Evolutionary conservation across 2,888 invertebrate genomes (phyloP).

Genomic region (Lasioglossum pauxillum): DNA sequence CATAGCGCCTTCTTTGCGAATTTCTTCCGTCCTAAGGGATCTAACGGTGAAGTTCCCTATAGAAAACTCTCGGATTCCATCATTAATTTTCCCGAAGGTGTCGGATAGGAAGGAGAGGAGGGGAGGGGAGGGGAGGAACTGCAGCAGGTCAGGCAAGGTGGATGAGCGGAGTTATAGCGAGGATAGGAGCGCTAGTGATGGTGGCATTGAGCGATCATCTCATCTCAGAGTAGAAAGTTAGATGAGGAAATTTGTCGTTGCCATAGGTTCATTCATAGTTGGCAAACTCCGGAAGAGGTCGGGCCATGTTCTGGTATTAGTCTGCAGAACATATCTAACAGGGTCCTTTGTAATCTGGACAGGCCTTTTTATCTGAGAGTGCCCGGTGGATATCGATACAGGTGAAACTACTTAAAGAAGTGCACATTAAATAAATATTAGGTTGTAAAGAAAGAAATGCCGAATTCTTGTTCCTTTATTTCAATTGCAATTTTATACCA

Average conservation of each 20-base stretch:
- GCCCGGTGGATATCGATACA: neutral
- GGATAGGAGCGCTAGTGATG: constrained; percentile 67
- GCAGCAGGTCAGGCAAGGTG: constrained; percentile 41
- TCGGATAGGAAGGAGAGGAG: constrained; percentile 25
- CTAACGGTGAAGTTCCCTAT: constrained; percentile 70
- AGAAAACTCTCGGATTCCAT: constrained; percentile 77
- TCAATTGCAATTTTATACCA: too few species aligned
- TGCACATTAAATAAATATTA: neutral
- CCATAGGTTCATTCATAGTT: constrained; percentile 83
- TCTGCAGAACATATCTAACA: neutral
- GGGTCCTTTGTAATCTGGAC: constrained; percentile 17
- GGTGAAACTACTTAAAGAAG: neutral
- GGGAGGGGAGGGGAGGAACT: neutral
- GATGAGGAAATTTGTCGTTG: constrained; percentile 84
- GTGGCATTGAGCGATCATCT: constrained; percentile 84
- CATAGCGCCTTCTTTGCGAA: constrained; percentile 58
- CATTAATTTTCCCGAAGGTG: constrained; percentile 77
- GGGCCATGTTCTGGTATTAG: constrained; percentile 18
- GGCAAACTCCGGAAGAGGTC: constrained; percentile 74
- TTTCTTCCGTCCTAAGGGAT: constrained; percentile 66
- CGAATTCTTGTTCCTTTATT: too few species aligned
- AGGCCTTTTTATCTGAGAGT: neutral
- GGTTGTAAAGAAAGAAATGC: too few species aligned
- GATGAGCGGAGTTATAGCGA: constrained; percentile 59
- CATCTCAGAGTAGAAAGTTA: constrained; percentile 83